Base-by-base conservation (phyloP, 2,797 vertebrate genomes). In the Capromys pilorides region DNA sequence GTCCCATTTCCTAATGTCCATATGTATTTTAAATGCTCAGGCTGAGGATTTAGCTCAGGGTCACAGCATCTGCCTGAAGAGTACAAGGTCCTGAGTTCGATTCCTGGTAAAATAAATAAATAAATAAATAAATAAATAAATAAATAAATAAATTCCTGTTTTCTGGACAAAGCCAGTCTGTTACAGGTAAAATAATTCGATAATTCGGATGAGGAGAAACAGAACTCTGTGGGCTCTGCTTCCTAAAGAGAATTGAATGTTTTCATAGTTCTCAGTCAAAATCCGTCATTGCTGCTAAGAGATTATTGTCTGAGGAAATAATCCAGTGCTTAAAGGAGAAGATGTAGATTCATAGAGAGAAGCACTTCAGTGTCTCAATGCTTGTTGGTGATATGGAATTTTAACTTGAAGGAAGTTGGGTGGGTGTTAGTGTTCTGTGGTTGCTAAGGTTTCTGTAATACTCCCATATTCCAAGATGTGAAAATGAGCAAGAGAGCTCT, bases 251-350 rank as follows among this genome's bases (percentile, higher is more conserved):
- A 79, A 61, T n/a, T 64, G 49, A 54, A 39, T 36, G 13, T 95
- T 94, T 79, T 22, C n/a, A 54, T 18, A 59, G 69, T 41, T 94
- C 86, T 59, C 49, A 78, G 39, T 93, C 41, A 75, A 79, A 82
- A 31, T 84, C 59, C n/a, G 2, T 73, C 19, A 82, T 80, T 67
- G 66, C 69, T 83, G 79, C 36, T 18, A 21, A 94, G 77, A 67
- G 73, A 61, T 66, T 61, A 79, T 80, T 90, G n/a, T 89, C 73
- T 57, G 41, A 88, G 79, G n/a, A 93, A 93, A 82, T 26, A 41
- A 7, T 77, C 51, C 31, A 41, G 8, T n/a, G 41, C 21, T 86
- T 49, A 8, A 49, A 54, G 66, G 75, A 88, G 78, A 78, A 59
- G 73, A 85, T 12, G 31, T 51, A 18, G 80, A 75, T 73, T 19